Conservation (phyloP, 2,113 vertebrate genomes). For the Hypocryptadius cinnamomeus region DNA sequence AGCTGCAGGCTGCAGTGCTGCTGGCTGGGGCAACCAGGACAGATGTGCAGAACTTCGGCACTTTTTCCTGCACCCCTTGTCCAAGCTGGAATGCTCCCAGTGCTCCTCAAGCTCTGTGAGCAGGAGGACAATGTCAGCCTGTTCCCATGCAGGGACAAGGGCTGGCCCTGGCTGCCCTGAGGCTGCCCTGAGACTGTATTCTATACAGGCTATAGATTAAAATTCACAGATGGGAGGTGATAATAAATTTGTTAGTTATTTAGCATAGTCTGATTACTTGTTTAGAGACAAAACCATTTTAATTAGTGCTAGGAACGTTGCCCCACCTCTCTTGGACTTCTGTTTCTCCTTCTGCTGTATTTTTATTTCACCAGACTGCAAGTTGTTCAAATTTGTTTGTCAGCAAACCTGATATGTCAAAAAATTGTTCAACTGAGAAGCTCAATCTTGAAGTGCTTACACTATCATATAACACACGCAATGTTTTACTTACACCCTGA, state of each 20-base stretch:
- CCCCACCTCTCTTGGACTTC: neutral
- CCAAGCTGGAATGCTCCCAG: neutral
- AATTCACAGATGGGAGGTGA: accelerated
- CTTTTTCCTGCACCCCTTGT: neutral
- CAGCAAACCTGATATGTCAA: neutral
- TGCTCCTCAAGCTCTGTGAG: neutral
- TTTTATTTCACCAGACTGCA: neutral
- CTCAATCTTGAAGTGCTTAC: neutral
- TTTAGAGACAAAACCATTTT: neutral
- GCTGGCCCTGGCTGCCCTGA: neutral
- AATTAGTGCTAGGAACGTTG: neutral
- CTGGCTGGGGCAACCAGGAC: neutral
- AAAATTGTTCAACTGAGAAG: neutral
- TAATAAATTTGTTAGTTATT: neutral
- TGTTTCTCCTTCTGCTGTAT: neutral
- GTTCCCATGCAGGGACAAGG: neutral
- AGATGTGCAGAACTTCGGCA: neutral
- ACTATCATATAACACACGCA: accelerated
- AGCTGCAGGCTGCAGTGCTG: neutral
- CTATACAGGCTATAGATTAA: neutral
- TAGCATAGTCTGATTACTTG: neutral
- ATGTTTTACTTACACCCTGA: neutral
- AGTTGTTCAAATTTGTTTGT: neutral
- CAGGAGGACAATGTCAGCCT: neutral
- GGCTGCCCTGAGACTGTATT: neutral